Percentiles rank a stretch among this genome's conserved stretches.
These are phyloP conservation scores for Rhynchonycteris naso DNA, from an alignment of 2,797 vertebrate species.

Conservation along the genomic window DNA sequence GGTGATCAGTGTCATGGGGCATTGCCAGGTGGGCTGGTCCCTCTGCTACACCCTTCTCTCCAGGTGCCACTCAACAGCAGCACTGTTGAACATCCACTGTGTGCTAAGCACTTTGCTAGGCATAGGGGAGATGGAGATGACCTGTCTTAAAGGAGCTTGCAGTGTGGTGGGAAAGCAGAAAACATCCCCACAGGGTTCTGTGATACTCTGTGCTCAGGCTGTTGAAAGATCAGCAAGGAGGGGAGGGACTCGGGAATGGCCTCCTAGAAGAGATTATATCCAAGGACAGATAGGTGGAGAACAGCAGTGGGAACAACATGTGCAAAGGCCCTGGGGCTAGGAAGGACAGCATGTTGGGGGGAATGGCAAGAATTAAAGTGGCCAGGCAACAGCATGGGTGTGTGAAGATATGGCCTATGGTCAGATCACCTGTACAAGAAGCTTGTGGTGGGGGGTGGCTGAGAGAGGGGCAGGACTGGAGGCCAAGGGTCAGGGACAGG, in stretches of 20 bases:
- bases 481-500: background rate
- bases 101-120: background rate
- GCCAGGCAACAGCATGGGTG: background rate
- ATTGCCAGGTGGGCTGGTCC: background rate
- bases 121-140: background rate
- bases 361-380: background rate
- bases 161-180: background rate
- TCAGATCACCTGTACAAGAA: background rate
- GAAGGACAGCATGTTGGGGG: background rate
- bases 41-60: background rate
- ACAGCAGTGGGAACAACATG: background rate
- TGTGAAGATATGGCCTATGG: background rate
- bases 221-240: background rate
- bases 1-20: background rate
- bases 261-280: background rate
- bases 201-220: background rate
- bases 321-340: background rate
- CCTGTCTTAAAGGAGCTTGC: background rate
- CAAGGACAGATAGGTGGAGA: background rate
- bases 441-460: background rate
- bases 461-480: background rate
- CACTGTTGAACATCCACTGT: background rate
- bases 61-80: background rate
- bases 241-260: background rate
- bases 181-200: background rate